Evolutionary conservation across 92 coral and sea anemone species (phyloP).

Genomic region (Muricea muricata): DNA sequence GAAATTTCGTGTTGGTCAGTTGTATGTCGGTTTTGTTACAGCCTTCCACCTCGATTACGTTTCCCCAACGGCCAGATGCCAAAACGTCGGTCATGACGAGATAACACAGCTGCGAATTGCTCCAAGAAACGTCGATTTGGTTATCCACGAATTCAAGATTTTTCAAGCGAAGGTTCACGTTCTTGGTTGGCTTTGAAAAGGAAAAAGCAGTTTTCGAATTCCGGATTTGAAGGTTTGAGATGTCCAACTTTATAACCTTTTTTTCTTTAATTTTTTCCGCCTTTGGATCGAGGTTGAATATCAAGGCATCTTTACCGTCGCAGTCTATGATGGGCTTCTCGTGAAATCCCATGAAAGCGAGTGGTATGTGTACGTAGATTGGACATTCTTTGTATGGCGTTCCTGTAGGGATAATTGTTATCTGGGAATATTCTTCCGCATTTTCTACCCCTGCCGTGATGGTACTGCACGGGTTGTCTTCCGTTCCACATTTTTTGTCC

Average conservation of each 20-base stretch:
- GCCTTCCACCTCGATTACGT: not conserved
- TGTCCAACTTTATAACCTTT: not conserved
- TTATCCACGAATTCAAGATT: not conserved
- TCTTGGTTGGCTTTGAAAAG: not conserved
- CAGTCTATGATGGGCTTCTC: conserved; percentile 31
- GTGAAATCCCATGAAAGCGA: not conserved
- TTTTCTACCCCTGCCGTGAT: not conserved
- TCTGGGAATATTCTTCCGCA: not conserved
- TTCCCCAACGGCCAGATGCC: not conserved
- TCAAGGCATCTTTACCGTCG: conserved; percentile 1
- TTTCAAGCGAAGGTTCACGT: not conserved
- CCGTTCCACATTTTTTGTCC: not conserved
- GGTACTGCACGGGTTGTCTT: conserved; percentile 20
- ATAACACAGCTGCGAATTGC: not conserved
- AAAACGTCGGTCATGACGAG: not conserved
- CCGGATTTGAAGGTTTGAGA: not conserved
- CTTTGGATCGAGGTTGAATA: not conserved
- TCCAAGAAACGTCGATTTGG: not conserved
- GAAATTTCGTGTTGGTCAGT: not conserved
- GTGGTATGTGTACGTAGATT: not conserved
- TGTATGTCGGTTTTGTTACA: not conserved
- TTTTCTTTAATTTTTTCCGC: not conserved
- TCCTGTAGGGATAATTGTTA: not conserved
- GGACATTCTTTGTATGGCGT: not conserved
- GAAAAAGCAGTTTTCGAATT: conserved; percentile 11